phyloP scores from a whole-genome alignment of 2,888 invertebrate genomes.

The Chelonus formosanus region DNA sequence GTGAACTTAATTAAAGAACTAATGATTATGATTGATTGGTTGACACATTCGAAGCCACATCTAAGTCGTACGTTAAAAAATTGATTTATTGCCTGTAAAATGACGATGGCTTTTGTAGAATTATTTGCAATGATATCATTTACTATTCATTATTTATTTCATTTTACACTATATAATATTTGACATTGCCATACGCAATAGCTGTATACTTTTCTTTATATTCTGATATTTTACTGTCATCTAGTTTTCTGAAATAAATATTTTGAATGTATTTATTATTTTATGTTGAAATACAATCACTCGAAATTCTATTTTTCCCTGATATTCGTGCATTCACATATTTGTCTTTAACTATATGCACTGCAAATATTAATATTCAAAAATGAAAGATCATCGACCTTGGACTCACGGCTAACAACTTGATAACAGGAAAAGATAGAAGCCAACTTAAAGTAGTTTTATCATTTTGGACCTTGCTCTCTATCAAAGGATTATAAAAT shows the following conservation, averaged over 20 bases:
- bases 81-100: background rate
- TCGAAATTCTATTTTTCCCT: too few relatives aligned
- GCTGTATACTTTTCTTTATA: constrained; percentile 31
- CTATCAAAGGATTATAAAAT: too few relatives aligned
- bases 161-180: constrained; percentile 23
- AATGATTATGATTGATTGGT: background rate
- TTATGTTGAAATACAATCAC: too few relatives aligned
- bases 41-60: background rate
- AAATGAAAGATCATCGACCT: constrained; percentile 22
- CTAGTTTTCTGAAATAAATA: constrained; percentile 58
- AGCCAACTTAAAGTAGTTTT: background rate
- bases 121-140: background rate
- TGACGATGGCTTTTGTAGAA: constrained; percentile 9
- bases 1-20: constrained; percentile 5
- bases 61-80: constrained; percentile 15
- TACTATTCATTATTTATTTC: constrained; percentile 32
- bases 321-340: too few relatives aligned
- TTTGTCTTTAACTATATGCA: too few relatives aligned
- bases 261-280: constrained; percentile 49
- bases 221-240: constrained; percentile 48
- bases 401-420: constrained; percentile 23
- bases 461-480: too few relatives aligned
- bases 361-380: background rate
- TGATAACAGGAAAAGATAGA: constrained; percentile 13
- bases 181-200: constrained; percentile 14